phyloP scores from a whole-genome alignment of 2,113 vertebrate species.

The Amphiprion percula region DNA sequence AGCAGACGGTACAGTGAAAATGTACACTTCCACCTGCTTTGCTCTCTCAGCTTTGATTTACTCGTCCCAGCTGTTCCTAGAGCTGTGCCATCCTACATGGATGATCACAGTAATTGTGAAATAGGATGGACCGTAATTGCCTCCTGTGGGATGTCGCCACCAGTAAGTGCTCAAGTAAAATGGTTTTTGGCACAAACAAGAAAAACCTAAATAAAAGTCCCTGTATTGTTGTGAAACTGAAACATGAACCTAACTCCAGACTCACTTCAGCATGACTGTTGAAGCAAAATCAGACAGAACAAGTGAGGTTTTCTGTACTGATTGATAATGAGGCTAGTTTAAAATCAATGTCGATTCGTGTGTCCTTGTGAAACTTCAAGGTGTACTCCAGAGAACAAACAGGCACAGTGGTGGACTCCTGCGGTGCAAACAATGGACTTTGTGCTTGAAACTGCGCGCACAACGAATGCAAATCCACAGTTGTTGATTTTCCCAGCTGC shows the following conservation, averaged over 20 bases:
- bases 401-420: slow-evolving; percentile 22
- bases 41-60: slow-evolving; percentile 69
- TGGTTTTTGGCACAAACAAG: slow-evolving; percentile 42
- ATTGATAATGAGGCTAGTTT: slow-evolving; percentile 9
- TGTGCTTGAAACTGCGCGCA: slow-evolving; percentile 10
- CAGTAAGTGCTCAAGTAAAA: slow-evolving; percentile 43
- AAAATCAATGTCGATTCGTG: not conserved
- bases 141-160: slow-evolving; percentile 59
- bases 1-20: slow-evolving; percentile 17
- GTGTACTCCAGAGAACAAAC: slow-evolving; percentile 3
- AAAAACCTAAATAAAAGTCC: slow-evolving; percentile 46
- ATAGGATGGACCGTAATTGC: slow-evolving; percentile 69
- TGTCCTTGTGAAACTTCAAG: slow-evolving; percentile 30
- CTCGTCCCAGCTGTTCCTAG: slow-evolving; percentile 64
- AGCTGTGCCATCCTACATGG: slow-evolving; percentile 44
- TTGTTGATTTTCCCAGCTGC: slow-evolving; percentile 20
- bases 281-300: slow-evolving; percentile 17
- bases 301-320: slow-evolving; percentile 3
- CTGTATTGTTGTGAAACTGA: slow-evolving; percentile 26
- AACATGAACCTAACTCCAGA: slow-evolving; percentile 39
- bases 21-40: slow-evolving; percentile 55
- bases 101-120: slow-evolving; percentile 69
- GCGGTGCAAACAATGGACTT: slow-evolving; percentile 33
- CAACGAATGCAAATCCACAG: slow-evolving; percentile 39
- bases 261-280: slow-evolving; percentile 7